phyloP scores from a whole-genome alignment of 2,113 vertebrate species.

The Thalassarche chlororhynchos region DNA sequence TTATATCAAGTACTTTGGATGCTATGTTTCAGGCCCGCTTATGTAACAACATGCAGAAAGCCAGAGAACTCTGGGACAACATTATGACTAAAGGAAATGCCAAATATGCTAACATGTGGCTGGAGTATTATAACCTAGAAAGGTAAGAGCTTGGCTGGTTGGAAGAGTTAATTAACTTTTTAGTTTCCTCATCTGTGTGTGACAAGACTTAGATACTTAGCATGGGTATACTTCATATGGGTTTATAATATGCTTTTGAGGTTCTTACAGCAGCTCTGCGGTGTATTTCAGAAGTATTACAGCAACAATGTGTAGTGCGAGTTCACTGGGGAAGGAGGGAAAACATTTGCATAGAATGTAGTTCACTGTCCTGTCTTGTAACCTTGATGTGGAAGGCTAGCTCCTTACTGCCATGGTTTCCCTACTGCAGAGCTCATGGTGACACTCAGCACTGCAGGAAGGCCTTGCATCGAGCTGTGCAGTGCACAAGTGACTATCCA shows the following conservation, averaged over 20 bases:
- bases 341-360: rapidly evolving
- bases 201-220: not conserved
- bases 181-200: not conserved
- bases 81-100: conserved; percentile 99
- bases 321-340: not conserved
- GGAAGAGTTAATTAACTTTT: too few relatives aligned
- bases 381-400: not conserved
- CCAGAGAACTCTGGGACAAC: conserved; percentile 95
- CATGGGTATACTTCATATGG: rapidly evolving
- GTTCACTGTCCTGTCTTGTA: too few relatives aligned
- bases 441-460: conserved; percentile 91
- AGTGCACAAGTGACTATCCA: conserved; percentile 95
- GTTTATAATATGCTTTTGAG: not conserved
- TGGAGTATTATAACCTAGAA: conserved; percentile 96
- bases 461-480: conserved; percentile 92
- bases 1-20: not conserved
- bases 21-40: conserved; percentile 82
- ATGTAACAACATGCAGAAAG: conserved; percentile 98
- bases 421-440: conserved; percentile 83
- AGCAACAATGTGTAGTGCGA: too few relatives aligned
- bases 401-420: not conserved
- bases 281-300: not conserved
- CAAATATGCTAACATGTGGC: conserved; percentile 98
- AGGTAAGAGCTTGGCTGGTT: conserved; percentile 71
- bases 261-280: not conserved